phyloP scores from a whole-genome alignment of 2,888 invertebrate species.

The Drosophila neotestacea region DNA sequence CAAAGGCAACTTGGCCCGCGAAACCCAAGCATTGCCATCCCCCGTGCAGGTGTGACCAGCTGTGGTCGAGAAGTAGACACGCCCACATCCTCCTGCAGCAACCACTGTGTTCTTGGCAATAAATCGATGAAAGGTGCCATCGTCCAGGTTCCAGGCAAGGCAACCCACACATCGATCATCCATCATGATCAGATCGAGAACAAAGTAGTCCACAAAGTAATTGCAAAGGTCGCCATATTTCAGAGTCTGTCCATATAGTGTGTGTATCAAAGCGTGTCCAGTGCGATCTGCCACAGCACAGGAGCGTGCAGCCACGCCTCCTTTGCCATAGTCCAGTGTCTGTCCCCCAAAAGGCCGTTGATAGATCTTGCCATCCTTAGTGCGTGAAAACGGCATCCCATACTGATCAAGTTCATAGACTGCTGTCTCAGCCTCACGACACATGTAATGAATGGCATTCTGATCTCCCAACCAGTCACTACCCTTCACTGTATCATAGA shows the following conservation, averaged over 20 bases:
- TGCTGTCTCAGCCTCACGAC: constrained; percentile 93
- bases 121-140: constrained; percentile 95
- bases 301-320: constrained; percentile 97
- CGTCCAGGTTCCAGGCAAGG: constrained; percentile 96
- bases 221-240: constrained; percentile 97
- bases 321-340: constrained; percentile 97
- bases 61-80: constrained; percentile 98
- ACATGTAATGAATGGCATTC: constrained; percentile 99
- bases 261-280: constrained; percentile 98
- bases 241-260: constrained; percentile 97
- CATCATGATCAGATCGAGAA: constrained; percentile 98
- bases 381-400: constrained; percentile 99
- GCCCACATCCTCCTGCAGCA: constrained; percentile 94
- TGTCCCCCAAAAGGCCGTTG: constrained; percentile 99
- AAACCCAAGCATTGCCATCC: constrained; percentile 98
- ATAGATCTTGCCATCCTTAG: constrained; percentile 97
- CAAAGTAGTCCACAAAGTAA: constrained; percentile 99
- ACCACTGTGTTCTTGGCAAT: constrained; percentile 88
- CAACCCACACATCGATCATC: constrained; percentile 95
- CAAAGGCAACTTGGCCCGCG: constrained; percentile 95
- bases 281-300: constrained; percentile 98
- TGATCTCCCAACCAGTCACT: constrained; percentile 99
- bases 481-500: constrained; percentile 99
- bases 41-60: constrained; percentile 99
- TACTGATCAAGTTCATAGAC: constrained; percentile 95